Conservation (phyloP, 2,888 invertebrate species). For the Drosophila pegasa region DNA sequence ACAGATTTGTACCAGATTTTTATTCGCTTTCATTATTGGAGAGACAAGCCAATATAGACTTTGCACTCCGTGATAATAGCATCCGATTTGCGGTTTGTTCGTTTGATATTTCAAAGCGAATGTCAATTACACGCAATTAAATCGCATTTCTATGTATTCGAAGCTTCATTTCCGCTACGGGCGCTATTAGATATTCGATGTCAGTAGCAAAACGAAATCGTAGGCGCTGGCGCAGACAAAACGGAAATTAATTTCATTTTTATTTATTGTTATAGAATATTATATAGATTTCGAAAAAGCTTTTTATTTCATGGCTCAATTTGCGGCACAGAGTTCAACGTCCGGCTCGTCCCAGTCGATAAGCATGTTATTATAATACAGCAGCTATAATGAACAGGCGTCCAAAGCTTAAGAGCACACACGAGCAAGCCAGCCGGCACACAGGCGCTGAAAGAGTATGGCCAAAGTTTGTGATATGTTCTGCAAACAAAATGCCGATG, state of each 20-base stretch:
- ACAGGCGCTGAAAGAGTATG: conserved; percentile 38
- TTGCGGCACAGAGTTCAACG: conserved; percentile 49
- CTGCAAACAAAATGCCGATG: conserved; percentile 77
- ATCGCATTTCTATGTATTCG: conserved; percentile 63
- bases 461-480: conserved; percentile 75
- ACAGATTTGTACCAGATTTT: too few relatives aligned
- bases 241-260: conserved; percentile 75
- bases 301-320: conserved; percentile 40
- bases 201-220: conserved; percentile 38
- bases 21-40: neutral
- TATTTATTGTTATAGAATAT: conserved; percentile 69
- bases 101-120: conserved; percentile 57
- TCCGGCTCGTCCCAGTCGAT: conserved; percentile 62
- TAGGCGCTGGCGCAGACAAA: conserved; percentile 35
- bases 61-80: conserved; percentile 32
- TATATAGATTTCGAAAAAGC: conserved; percentile 47
- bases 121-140: conserved; percentile 76
- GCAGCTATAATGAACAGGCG: conserved; percentile 65
- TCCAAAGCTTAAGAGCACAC: conserved; percentile 60
- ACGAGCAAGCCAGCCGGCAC: conserved; percentile 12
- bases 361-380: conserved; percentile 74
- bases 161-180: conserved; percentile 65
- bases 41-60: neutral
- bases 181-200: conserved; percentile 36
- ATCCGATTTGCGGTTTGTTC: conserved; percentile 60